These are phyloP conservation scores for Cynaeus angustus DNA, from an alignment of 2,888 invertebrate genomes.

Conservation along the genomic window DNA sequence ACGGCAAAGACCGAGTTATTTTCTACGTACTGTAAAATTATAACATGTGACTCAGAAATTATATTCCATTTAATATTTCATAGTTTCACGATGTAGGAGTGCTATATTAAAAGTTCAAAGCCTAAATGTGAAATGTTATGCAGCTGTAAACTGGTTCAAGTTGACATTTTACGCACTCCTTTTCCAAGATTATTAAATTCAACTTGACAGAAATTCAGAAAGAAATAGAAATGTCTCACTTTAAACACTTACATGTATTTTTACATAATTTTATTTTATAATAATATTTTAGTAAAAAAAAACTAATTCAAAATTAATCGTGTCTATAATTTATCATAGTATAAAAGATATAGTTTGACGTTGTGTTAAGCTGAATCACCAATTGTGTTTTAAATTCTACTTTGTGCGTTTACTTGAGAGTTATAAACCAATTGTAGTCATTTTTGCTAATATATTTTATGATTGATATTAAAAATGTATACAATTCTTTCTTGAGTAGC, in stretches of 20 bases:
- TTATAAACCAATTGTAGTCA: too few species aligned
- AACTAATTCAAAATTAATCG: too few species aligned
- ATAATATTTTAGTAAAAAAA: too few species aligned
- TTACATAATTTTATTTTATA: too few species aligned
- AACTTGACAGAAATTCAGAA: not conserved
- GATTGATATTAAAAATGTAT: not conserved
- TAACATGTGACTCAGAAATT: too few species aligned
- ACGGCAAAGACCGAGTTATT: too few species aligned
- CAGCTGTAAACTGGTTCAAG: constrained; percentile 1
- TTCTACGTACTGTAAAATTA: too few species aligned
- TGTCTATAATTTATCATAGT: too few species aligned
- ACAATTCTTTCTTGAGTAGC: not conserved
- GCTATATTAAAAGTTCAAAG: constrained; percentile 1
- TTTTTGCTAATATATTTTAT: not conserved
- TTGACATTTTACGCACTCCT: constrained; percentile 9
- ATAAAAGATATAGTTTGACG: too few species aligned
- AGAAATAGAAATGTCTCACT: constrained; percentile 5
- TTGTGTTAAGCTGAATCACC: too few species aligned
- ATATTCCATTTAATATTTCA: not conserved
- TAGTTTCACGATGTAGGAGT: not conserved
- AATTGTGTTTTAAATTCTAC: too few species aligned
- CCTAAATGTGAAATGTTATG: constrained; percentile 4
- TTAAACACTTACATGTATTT: not conserved
- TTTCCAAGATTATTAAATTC: constrained; percentile 12
- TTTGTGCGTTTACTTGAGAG: too few species aligned